phyloP scores from a whole-genome alignment of 2,113 vertebrate genomes.

The Clinocottus analis region DNA sequence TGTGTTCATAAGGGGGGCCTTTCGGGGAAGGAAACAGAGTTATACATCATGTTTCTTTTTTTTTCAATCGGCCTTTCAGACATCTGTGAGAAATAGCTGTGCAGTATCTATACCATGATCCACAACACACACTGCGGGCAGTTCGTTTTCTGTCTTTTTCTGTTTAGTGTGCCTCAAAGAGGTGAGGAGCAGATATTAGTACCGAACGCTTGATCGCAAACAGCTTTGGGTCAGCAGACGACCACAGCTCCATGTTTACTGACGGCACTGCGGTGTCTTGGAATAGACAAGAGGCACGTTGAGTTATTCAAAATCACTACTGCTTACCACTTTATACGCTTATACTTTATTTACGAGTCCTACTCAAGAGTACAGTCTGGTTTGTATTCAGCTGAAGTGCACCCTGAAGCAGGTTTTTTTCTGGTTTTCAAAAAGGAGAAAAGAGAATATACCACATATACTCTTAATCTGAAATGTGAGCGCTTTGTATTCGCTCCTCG shows the following conservation, averaged over 20 bases:
- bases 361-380: not conserved
- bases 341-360: not conserved
- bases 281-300: not conserved
- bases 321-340: not conserved
- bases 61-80: not conserved
- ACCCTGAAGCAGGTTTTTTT: not conserved
- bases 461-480: not conserved
- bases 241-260: not conserved
- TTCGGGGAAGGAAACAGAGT: not conserved
- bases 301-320: not conserved
- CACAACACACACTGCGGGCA: slow-evolving; percentile 21
- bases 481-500: not conserved
- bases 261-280: not conserved
- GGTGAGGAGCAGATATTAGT: slow-evolving; percentile 19
- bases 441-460: not conserved
- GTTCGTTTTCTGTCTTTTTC: slow-evolving; percentile 39
- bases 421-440: not conserved
- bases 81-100: slow-evolving; percentile 20
- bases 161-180: slow-evolving; percentile 23
- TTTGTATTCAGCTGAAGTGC: slow-evolving; percentile 4
- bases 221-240: slow-evolving; percentile 13
- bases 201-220: slow-evolving; percentile 1
- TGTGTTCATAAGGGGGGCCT: slow-evolving; percentile 12
- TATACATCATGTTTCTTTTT: not conserved
- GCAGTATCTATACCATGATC: slow-evolving; percentile 5